These are phyloP conservation scores for Drosophila teissieri DNA, from an alignment of 1,140 invertebrate genomes.

Conservation along the genomic window DNA sequence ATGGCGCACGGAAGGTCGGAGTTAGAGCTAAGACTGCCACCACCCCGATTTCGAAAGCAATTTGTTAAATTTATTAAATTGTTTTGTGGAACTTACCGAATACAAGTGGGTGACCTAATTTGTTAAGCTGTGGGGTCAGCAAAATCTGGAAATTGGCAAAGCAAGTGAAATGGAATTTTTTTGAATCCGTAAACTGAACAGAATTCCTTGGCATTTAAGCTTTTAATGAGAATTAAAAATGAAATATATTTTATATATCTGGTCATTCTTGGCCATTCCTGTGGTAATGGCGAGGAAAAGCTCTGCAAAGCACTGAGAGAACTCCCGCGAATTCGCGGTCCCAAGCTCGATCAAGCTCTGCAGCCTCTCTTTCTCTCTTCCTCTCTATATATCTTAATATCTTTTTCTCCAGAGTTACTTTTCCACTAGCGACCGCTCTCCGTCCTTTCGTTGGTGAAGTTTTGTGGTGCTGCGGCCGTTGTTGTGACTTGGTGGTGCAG, in stretches of 20 bases:
- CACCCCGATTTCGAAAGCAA: constrained; percentile 35
- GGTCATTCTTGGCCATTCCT: constrained; percentile 30
- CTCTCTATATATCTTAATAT: neutral
- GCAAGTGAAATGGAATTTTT: neutral
- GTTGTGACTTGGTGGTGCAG: constrained; percentile 14
- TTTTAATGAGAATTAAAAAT: neutral
- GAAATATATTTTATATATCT: neutral
- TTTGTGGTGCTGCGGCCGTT: constrained; percentile 29
- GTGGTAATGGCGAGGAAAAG: constrained; percentile 39
- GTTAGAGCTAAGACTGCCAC: constrained; percentile 24
- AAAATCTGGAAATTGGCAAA: constrained; percentile 1
- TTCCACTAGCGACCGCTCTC: constrained; percentile 27
- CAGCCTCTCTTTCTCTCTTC: constrained; percentile 29
- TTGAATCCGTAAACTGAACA: too few relatives aligned
- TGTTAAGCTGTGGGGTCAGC: neutral
- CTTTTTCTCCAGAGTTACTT: constrained; percentile 24
- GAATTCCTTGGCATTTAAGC: neutral
- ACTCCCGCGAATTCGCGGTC: constrained; percentile 25
- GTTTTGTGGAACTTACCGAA: constrained; percentile 13
- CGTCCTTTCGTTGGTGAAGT: constrained; percentile 80
- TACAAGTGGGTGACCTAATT: constrained; percentile 1
- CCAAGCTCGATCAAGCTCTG: constrained; percentile 27
- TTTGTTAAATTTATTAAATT: constrained; percentile 63
- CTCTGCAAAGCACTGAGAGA: constrained; percentile 66
- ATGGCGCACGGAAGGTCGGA: constrained; percentile 7